Evolutionary conservation across 2,113 vertebrate genomes (phyloP), one percentile per base, ranked within the genome.

Genomic region (Oncorhynchus masou): DNA sequence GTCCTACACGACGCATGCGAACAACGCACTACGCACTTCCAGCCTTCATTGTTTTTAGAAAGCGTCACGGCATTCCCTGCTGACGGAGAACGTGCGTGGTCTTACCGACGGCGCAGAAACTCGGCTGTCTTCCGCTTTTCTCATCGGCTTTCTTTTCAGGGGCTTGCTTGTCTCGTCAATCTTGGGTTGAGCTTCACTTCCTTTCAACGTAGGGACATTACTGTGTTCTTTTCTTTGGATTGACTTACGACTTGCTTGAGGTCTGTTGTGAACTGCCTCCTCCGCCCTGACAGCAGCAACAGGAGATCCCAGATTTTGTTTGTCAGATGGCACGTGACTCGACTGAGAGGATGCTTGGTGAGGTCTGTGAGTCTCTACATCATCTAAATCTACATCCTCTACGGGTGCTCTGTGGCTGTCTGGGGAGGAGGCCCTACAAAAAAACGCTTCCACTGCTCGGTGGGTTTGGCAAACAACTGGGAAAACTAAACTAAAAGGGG

Each of bases 51-150:
- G 73, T 22, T 79, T 71, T 68, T 51, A 8, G 77, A 78, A 88
- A 82, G 75, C 84, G 82, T 77, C 85, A 87, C 78, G 74, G 83
- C 87, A 91, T 82, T 86, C 84, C 80, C 31, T 76, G 51, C 79
- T 74, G 19, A 80, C 71, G 79, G 85, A 81, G 49, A 81, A n/a
- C 54, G 81, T 73, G 29, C 49, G 76, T 78, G 79, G 72, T 85
- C 91, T 92, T 91, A 92, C 91, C 90, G 31, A 78, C 68, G 84
- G 67, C 70, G 72, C 34, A 73, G 79, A 73, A 66, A 39, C 29
- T 76, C 83, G 73, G 70, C 74, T 85, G 76, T 73, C 12, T 60
- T 85, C 77, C 69, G 69, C 65, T 68, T 12, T 81, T 68, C 62
- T 70, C 73, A 84, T 39, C 7, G 39, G 77, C 84, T 82, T 78